These are phyloP conservation scores for Procambarus clarkii DNA, from an alignment of 1,140 invertebrate species.

Conservation along the genomic window DNA sequence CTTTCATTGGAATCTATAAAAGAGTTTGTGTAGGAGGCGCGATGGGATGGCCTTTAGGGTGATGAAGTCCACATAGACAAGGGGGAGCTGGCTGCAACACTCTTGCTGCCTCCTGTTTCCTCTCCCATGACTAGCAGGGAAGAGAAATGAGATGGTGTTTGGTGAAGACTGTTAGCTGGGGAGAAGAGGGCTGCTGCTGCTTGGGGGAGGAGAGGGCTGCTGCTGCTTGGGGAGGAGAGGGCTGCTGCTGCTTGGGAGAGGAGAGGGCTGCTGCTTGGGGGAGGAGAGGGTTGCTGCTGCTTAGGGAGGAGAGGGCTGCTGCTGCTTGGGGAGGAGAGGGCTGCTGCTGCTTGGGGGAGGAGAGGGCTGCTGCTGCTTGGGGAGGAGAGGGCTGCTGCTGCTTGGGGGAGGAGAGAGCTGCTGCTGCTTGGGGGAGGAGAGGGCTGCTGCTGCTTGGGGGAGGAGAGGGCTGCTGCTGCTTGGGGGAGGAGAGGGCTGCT, in stretches of 20 bases:
- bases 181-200: background rate
- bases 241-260: background rate
- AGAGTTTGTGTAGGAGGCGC: background rate
- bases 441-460: too few species aligned
- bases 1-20: constrained; percentile 16
- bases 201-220: background rate
- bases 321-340: background rate
- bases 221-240: background rate
- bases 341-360: background rate
- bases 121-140: background rate
- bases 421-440: background rate
- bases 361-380: too few species aligned
- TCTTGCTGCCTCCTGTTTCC: background rate
- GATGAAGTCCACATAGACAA: background rate
- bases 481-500: too few species aligned
- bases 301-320: too few species aligned
- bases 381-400: background rate
- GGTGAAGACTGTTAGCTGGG: background rate
- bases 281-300: background rate
- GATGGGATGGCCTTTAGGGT: background rate
- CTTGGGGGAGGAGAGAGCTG: background rate
- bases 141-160: background rate
- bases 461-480: too few species aligned
- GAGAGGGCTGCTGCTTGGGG: background rate
- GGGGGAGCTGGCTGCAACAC: background rate